phyloP scores from a whole-genome alignment of 2,797 vertebrate species.

The Potorous gilbertii region DNA sequence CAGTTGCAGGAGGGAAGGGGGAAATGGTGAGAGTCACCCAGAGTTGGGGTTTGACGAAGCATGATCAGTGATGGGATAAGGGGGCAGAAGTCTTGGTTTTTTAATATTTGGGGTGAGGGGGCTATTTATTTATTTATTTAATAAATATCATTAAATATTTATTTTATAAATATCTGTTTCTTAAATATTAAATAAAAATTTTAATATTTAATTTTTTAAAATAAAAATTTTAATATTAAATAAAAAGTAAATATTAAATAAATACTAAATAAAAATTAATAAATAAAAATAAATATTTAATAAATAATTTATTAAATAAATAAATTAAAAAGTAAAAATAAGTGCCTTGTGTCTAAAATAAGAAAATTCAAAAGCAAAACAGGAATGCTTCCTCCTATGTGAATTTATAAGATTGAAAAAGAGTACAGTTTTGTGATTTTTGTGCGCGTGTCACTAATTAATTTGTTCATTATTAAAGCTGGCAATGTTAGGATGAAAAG shows the following conservation, averaged over 20 bases:
- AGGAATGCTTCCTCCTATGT: conserved; percentile 46
- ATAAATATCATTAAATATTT: too few species aligned
- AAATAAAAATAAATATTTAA: too few species aligned
- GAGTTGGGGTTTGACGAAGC: conserved; percentile 12
- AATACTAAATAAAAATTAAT: too few species aligned
- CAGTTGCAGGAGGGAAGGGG: neutral
- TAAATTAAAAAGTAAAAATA: conserved; percentile 49
- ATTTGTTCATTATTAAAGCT: conserved; percentile 83
- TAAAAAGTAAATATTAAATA: too few species aligned
- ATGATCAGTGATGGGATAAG: neutral
- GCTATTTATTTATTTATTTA: too few species aligned
- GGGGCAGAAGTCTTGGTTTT: neutral
- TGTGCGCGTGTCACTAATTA: conserved; percentile 77
- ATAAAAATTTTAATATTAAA: too few species aligned
- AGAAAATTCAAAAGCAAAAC: conserved; percentile 43
- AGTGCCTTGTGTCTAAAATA: conserved; percentile 28
- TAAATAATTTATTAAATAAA: too few species aligned
- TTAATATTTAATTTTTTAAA: too few species aligned
- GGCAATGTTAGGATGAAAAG: conserved; percentile 77
- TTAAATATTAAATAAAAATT: too few species aligned
- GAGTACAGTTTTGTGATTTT: conserved; percentile 77
- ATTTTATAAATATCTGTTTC: too few species aligned
- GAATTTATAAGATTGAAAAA: conserved; percentile 76
- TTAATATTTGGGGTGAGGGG: neutral
- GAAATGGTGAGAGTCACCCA: neutral